Percentiles rank a stretch among this genome's conserved stretches.
Conservation (phyloP, 2,113 vertebrate species). For the Nipponia nippon region DNA sequence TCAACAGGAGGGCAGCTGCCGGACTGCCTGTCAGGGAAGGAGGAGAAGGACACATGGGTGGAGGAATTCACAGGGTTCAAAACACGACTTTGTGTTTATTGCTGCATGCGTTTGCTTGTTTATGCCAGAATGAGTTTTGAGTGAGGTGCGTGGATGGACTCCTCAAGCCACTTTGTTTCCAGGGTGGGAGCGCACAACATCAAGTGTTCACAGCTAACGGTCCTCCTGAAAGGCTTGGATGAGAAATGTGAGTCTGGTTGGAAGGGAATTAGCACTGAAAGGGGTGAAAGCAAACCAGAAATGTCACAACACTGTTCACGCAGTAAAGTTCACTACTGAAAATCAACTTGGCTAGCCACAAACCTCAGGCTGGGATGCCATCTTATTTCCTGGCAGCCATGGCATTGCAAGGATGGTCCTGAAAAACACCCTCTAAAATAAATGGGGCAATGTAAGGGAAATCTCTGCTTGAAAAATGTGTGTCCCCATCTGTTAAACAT, state of each 20-base stretch:
- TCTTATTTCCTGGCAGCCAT: neutral
- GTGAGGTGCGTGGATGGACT: neutral
- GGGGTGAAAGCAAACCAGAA: neutral
- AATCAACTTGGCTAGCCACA: neutral
- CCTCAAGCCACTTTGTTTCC: neutral
- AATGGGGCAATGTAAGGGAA: neutral
- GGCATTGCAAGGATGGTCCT: neutral
- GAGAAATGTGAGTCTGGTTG: neutral
- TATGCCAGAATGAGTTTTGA: neutral
- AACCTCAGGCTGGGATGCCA: neutral
- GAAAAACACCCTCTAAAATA: conserved; percentile 11
- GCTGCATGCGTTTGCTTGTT: neutral
- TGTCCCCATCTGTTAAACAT: conserved; percentile 38
- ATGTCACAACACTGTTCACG: neutral
- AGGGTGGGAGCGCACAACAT: neutral
- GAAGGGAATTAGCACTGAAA: neutral
- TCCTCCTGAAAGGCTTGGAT: neutral
- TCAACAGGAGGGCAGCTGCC: neutral
- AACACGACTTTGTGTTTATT: neutral
- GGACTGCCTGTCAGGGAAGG: neutral
- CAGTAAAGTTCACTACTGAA: neutral
- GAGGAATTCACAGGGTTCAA: neutral
- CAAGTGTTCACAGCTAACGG: neutral
- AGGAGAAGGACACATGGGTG: neutral
- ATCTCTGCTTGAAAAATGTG: conserved; percentile 25